Base-by-base conservation (phyloP, 2,888 invertebrate genomes). In the Drosophila sordidula region DNA sequence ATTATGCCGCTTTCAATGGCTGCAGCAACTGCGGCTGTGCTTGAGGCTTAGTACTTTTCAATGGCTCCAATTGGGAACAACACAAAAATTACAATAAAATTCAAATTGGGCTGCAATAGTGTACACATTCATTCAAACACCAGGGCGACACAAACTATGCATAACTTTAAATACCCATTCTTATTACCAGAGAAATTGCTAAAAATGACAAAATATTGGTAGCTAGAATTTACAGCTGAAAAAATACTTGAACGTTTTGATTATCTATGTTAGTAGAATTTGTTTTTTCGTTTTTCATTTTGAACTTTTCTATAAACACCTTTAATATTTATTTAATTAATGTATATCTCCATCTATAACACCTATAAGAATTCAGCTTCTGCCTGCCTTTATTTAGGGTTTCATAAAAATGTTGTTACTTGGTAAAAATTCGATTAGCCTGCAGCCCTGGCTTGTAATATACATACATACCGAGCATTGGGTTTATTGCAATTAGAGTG, bases 1-100 rank as follows among this genome's bases (percentile, higher is more conserved):
- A 77, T 77, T 77, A 72, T 72, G 75, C 58, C 36, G 41, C 41
- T 59, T 68, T 63, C 63, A 70, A 62, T 70, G 65, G 61, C 39
- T 50, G 67, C 72, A 32, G 25, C 49, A 42, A 47, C 61, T 72
- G 56, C 52, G 32, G 36, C 34, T 57, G n/a, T 44, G 61, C 74
- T 63, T 51, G 58, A 47, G 63, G 73, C 68, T 68, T 59, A 64
- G 59, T 38, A 32, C 22, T 63, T 41, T 72, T 45, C 46, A 59
- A 73, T 34, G 29, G 44, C 32, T 44, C 55, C 58, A 56, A 64
- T 65, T 63, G n/a, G 12, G 51, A 44, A 51, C 14, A 49, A 32
- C 26, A 26, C 26, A 57, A 38, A 59, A 26, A 57, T 22, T 63
- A 65, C 51, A 75, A 65, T 75, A 3, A 59, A 64, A 70, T 57